Base-by-base conservation (phyloP, 2,797 vertebrate genomes). In the Kryptopterus vitreolus region DNA sequence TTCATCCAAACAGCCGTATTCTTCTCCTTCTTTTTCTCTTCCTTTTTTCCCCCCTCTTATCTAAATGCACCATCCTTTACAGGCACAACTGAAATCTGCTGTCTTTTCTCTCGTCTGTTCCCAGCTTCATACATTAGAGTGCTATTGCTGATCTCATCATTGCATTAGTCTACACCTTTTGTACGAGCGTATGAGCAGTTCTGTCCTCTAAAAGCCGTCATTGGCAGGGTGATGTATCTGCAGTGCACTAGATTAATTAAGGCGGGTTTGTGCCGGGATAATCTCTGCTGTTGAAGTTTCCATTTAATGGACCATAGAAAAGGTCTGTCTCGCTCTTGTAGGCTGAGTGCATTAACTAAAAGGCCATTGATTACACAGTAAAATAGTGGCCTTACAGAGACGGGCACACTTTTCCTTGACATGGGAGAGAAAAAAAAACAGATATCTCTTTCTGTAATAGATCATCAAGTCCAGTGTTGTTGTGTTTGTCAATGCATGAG, bases 131-230 rank as follows among this genome's bases (percentile, higher is more conserved):
- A 65, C 83, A 83, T 84, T 81, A 83, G 81, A 73, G 80, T 82
- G 71, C 78, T 61, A 43, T 72, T 83, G 81, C 82, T 78, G 76
- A 59, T 69, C 80, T 70, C 81, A 71, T 80, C 77, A 79, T 65
- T 80, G 77, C 83, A 86, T 85, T 82, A 82, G 83, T 83, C 69
- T 24, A 69, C 82, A 79, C 77, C 81, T 82, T 82, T 82, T 81
- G 79, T 82, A 74, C 31, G 31, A 16, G 79, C 43, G 70, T 83
- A 81, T 53, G 76, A 83, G 70, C 71, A 58, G 63, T 69, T 55
- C 69, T 78, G 70, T 85, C 77, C 73, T 74, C 81, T 80, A 84
- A 85, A 85, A 84, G 82, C 82, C 38, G 35, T 62, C 66, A 26
- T 29, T 46, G 38, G 70, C 66, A 52, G 76, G 26, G 79, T 69